These are phyloP conservation scores for Nicator chloris DNA, from an alignment of 2,113 vertebrate genomes.

Conservation along the genomic window DNA sequence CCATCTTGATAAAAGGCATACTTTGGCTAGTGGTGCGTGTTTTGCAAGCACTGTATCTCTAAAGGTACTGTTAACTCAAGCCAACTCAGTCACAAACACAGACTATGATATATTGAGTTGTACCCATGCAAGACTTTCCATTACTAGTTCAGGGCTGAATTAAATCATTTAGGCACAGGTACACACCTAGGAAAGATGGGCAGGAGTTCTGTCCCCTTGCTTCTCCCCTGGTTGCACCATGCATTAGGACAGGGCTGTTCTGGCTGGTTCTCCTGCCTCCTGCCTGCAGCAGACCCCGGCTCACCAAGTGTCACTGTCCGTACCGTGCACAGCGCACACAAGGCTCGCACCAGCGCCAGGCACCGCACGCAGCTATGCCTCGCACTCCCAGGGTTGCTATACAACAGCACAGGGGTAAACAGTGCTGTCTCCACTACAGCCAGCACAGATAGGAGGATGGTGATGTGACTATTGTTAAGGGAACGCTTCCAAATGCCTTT, in stretches of 20 bases:
- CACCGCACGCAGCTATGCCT: fast-evolving
- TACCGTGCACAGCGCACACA: fast-evolving
- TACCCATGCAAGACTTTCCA: slow-evolving; percentile 31
- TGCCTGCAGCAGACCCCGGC: background rate
- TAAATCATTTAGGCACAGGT: background rate
- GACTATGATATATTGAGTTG: background rate
- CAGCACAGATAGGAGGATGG: background rate
- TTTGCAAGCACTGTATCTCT: slow-evolving; percentile 45
- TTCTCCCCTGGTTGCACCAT: background rate
- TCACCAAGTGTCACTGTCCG: fast-evolving
- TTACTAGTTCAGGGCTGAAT: background rate
- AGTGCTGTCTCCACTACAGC: background rate
- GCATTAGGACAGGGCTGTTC: fast-evolving
- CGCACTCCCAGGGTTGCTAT: background rate
- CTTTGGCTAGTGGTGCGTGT: slow-evolving; percentile 29
- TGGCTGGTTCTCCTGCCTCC: background rate
- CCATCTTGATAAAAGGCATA: slow-evolving; percentile 50
- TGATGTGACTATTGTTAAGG: background rate
- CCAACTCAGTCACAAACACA: slow-evolving; percentile 23
- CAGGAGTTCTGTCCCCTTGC: background rate
- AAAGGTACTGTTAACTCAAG: slow-evolving; percentile 30
- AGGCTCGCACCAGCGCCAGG: background rate
- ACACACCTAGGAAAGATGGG: background rate
- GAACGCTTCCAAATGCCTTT: background rate
- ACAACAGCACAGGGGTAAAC: background rate